These are phyloP conservation scores for Nephrotoma flavescens DNA, from an alignment of 2,888 invertebrate species.

Conservation along the genomic window DNA sequence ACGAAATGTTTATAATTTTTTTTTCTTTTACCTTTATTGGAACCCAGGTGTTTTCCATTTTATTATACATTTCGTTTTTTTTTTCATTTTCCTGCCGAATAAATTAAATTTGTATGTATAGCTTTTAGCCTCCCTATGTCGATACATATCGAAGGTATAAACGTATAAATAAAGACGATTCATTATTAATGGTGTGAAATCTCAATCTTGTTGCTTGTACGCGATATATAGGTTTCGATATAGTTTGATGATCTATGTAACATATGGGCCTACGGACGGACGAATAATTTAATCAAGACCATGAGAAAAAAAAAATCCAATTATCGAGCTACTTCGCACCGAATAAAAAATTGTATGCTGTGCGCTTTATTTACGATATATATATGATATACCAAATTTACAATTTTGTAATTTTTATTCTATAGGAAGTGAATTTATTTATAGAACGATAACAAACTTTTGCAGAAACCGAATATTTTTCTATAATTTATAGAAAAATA, in stretches of 20 bases:
- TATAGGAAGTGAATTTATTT: background rate
- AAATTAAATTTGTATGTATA: background rate
- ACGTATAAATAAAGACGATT: background rate
- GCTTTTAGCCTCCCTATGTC: background rate
- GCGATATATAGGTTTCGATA: background rate
- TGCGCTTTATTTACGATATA: background rate
- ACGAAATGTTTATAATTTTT: background rate
- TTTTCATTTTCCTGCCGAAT: background rate
- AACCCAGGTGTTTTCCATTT: background rate
- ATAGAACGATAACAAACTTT: background rate
- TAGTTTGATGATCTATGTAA: background rate
- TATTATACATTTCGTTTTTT: background rate
- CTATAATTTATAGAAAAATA: background rate
- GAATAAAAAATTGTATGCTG: background rate
- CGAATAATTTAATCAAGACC: background rate
- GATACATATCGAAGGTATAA: background rate
- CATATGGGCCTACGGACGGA: background rate
- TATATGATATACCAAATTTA: too few relatives aligned
- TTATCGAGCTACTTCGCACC: background rate
- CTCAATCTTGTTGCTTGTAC: background rate
- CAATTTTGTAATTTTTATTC: too few relatives aligned
- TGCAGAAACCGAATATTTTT: background rate
- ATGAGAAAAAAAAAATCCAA: too few relatives aligned
- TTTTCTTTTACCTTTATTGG: background rate
- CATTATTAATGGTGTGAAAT: background rate